Conservation (phyloP, 2,113 vertebrate genomes). For the Hipposideros armiger region DNA sequence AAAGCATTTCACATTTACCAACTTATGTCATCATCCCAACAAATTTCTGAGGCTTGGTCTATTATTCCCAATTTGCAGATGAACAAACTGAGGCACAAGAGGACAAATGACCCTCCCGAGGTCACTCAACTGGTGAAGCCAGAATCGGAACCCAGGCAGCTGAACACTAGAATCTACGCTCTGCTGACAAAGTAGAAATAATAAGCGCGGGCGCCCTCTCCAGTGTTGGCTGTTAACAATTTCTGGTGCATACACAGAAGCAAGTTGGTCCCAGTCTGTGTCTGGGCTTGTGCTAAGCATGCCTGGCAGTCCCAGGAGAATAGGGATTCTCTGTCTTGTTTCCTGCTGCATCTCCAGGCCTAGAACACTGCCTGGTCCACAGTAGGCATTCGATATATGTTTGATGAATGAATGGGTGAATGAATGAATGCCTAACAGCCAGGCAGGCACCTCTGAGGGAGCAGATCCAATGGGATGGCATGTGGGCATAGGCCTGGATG, state of each 20-base stretch:
- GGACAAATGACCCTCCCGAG: not conserved
- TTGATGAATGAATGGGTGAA: not conserved
- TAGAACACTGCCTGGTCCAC: not conserved
- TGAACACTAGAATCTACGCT: not conserved
- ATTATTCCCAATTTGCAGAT: not conserved
- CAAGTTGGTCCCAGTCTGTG: rapidly evolving
- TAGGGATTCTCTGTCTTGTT: not conserved
- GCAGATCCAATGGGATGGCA: rapidly evolving
- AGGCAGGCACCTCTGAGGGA: rapidly evolving
- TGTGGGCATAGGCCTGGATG: not conserved
- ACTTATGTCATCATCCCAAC: not conserved
- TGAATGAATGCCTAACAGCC: rapidly evolving
- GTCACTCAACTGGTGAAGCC: not conserved
- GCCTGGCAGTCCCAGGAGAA: not conserved
- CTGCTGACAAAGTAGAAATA: not conserved
- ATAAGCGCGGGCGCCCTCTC: rapidly evolving
- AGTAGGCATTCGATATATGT: too few species aligned
- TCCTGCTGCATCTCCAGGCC: not conserved
- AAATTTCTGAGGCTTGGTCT: not conserved
- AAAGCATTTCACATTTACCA: not conserved
- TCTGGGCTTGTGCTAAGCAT: not conserved
- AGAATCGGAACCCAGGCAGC: not conserved
- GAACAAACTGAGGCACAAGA: not conserved
- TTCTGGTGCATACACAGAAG: not conserved
- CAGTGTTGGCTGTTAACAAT: rapidly evolving